phyloP scores from a whole-genome alignment of 1,140 invertebrate species.

The Heliconius himera region DNA sequence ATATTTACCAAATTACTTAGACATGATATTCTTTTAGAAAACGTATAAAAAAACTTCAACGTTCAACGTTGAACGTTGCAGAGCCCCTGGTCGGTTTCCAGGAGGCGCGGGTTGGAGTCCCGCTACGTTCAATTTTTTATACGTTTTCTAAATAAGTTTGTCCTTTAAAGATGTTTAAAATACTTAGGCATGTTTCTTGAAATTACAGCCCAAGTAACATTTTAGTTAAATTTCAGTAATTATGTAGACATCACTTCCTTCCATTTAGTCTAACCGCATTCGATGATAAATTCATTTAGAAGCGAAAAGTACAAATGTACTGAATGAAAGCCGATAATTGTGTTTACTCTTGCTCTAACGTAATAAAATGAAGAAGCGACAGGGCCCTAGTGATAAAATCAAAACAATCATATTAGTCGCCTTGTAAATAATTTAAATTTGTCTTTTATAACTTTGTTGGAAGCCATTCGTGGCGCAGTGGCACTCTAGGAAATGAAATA shows the following conservation, averaged over 20 bases:
- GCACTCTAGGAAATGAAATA: too few relatives aligned
- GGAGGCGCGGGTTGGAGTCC: too few relatives aligned
- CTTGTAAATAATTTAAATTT: conserved; percentile 10
- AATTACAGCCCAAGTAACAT: background rate
- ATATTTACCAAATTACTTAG: background rate
- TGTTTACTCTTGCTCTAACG: conserved; percentile 46
- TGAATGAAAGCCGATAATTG: conserved; percentile 46
- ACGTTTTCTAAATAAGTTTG: too few relatives aligned
- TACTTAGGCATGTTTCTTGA: background rate
- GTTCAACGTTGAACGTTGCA: too few relatives aligned
- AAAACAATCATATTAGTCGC: conserved; percentile 49
- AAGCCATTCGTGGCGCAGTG: background rate
- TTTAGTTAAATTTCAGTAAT: conserved; percentile 10
- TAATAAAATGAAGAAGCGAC: conserved; percentile 44
- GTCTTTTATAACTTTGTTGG: background rate
- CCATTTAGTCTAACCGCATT: conserved; percentile 39
- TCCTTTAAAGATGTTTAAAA: too few relatives aligned
- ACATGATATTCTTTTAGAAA: too few relatives aligned
- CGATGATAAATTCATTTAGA: conserved; percentile 44
- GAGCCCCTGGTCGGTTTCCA: too few relatives aligned
- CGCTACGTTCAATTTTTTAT: too few relatives aligned
- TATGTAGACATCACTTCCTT: conserved; percentile 13
- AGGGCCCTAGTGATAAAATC: conserved; percentile 41
- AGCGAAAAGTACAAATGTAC: conserved; percentile 44
- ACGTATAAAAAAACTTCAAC: too few relatives aligned